Percentiles rank a stretch among this genome's conserved stretches.
Evolutionary conservation across 2,888 invertebrate species (phyloP).

Genomic region (Mamestra brassicae): DNA sequence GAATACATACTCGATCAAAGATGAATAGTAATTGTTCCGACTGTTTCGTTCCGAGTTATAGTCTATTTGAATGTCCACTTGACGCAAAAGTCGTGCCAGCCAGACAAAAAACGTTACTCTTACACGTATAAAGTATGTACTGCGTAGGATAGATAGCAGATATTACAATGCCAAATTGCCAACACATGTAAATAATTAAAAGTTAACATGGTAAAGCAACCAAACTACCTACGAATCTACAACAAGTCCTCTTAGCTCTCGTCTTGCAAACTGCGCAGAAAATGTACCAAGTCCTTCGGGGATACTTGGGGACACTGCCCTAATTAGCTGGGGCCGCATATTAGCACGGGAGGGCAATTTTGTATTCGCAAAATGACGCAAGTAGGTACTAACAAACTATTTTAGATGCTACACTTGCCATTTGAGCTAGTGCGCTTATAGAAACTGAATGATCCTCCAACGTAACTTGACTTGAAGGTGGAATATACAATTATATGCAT

Average conservation of each 20-base stretch:
- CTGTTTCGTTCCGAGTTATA: background rate
- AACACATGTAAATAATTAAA: background rate
- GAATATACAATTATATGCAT: background rate
- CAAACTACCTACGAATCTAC: conserved; percentile 8
- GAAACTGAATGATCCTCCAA: background rate
- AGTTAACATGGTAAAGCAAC: background rate
- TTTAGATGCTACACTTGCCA: conserved; percentile 2
- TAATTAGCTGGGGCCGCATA: conserved; percentile 36
- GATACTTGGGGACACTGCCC: conserved; percentile 23
- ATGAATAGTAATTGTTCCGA: background rate
- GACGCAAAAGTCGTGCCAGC: conserved; percentile 1
- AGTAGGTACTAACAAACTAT: conserved; percentile 1
- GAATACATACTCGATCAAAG: background rate
- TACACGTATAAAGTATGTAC: background rate
- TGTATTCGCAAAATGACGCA: conserved; percentile 19
- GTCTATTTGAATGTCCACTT: background rate
- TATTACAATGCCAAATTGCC: too few relatives aligned
- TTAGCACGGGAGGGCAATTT: conserved; percentile 32
- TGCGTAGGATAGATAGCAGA: too few relatives aligned
- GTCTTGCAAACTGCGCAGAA: conserved; percentile 11
- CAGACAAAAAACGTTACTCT: background rate
- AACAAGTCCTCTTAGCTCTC: background rate
- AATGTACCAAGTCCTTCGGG: conserved; percentile 25
- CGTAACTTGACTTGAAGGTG: background rate
- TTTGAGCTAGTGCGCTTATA: conserved; percentile 3